Evolutionary conservation across 2,797 vertebrate genomes (phyloP).

Genomic region (Pitangus sulphuratus): DNA sequence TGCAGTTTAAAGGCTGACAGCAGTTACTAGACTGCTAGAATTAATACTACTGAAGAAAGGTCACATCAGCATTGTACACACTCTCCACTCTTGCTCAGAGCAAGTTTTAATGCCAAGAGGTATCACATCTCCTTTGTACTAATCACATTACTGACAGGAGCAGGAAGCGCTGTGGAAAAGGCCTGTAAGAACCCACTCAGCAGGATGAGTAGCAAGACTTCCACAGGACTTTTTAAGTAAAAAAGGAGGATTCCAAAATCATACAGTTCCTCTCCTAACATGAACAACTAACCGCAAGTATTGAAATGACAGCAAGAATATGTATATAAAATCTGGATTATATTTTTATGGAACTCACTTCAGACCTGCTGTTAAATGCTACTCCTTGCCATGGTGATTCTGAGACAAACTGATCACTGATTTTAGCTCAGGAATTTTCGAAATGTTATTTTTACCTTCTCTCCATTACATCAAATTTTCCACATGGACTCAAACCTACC

Average conservation of each 20-base stretch:
- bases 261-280: background rate
- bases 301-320: background rate
- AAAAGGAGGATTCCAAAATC: background rate
- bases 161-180: background rate
- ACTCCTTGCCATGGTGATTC: background rate
- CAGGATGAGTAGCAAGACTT: background rate
- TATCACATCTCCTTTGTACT: background rate
- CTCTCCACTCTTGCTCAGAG: background rate
- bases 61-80: background rate
- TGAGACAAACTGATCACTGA: background rate
- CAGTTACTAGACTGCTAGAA: background rate
- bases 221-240: background rate
- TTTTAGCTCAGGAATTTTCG: background rate
- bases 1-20: background rate
- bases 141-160: background rate
- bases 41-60: background rate
- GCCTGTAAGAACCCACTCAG: background rate
- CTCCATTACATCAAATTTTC: background rate
- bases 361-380: background rate
- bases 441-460: background rate
- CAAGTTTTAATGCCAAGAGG: background rate
- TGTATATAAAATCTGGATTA: rapidly evolving
- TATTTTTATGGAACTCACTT: background rate
- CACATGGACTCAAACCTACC: background rate
- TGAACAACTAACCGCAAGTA: background rate